Conservation (phyloP, 2,113 vertebrate genomes). For the Sphyrna mokarran region DNA sequence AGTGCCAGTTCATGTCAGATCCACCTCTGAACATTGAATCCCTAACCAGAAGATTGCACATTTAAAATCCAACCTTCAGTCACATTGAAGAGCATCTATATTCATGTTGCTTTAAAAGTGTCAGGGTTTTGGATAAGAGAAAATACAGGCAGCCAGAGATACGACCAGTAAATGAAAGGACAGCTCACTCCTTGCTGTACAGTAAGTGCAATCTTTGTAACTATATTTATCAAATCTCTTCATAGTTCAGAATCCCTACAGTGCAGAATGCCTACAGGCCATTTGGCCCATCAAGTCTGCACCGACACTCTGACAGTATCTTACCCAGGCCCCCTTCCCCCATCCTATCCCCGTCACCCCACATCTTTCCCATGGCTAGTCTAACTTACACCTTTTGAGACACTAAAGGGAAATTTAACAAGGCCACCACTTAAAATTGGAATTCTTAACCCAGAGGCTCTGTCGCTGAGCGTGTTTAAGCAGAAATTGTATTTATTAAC, state of each 20-base stretch:
- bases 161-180: not conserved
- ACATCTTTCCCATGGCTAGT: no score
- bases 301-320: no score
- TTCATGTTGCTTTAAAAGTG: not conserved
- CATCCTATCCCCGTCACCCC: no score
- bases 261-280: no score
- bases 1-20: not conserved
- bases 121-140: not conserved
- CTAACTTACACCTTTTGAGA: no score
- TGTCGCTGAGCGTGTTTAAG: not conserved
- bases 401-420: no score
- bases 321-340: no score
- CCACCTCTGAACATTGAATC: not conserved
- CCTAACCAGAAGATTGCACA: not conserved
- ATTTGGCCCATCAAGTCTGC: no score
- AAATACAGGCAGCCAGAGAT: not conserved
- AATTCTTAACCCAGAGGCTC: no score
- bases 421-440: no score
- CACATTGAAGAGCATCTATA: not conserved
- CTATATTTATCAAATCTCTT: not conserved
- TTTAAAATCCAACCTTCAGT: not conserved
- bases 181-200: not conserved
- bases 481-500: not conserved
- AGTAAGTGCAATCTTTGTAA: not conserved
- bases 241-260: not conserved